Evolutionary conservation across 2,888 invertebrate genomes (phyloP).

Genomic region (Isoperla grammatica): DNA sequence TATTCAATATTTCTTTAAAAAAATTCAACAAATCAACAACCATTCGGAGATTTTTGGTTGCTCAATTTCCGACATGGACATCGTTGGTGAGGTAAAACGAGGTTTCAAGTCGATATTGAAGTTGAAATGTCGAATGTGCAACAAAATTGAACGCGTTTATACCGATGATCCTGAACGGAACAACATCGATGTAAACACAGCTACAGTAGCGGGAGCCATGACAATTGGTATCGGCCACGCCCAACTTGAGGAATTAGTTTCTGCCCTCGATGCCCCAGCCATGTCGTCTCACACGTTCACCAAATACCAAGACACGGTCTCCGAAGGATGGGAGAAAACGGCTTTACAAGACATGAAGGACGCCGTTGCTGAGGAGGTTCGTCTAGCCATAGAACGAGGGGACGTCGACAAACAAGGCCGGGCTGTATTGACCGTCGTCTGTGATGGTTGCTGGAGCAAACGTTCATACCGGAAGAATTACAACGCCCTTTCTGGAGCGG

Average conservation of each 20-base stretch:
- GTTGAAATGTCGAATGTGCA: background rate
- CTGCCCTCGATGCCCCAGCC: conserved; percentile 14
- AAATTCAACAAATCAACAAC: background rate
- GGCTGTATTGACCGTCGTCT: background rate
- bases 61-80: background rate
- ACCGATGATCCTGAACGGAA: background rate
- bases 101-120: background rate
- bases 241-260: conserved; percentile 15
- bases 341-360: background rate
- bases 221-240: conserved; percentile 20
- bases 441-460: background rate
- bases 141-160: background rate
- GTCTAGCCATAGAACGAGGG: background rate
- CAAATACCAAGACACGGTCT: conserved; percentile 9
- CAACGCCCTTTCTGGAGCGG: background rate
- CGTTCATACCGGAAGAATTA: background rate
- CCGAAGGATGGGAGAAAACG: conserved; percentile 1
- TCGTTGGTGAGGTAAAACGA: background rate
- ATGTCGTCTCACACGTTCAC: conserved; percentile 13
- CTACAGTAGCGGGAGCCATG: background rate
- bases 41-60: background rate
- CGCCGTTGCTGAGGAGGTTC: background rate
- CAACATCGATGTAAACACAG: background rate
- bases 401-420: background rate
- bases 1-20: background rate